These are phyloP conservation scores for Rhynchopsitta pachyrhyncha DNA, from an alignment of 2,113 vertebrate species.

Conservation along the genomic window DNA sequence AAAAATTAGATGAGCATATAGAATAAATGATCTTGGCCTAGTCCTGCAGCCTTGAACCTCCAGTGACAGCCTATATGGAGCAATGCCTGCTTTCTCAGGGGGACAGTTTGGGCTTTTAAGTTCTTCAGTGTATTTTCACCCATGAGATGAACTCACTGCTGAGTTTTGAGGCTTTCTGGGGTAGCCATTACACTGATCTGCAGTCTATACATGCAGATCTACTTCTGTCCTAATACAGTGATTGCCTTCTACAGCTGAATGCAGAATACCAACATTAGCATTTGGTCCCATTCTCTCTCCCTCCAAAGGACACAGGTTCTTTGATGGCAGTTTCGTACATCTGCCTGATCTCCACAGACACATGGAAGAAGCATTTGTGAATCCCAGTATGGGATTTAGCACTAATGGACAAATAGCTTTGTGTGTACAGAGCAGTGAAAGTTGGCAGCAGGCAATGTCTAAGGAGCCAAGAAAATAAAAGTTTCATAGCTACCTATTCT, in stretches of 20 bases:
- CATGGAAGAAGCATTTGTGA: not conserved
- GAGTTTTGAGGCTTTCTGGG: not conserved
- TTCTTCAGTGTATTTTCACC: not conserved
- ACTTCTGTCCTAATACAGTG: not conserved
- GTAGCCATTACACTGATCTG: not conserved
- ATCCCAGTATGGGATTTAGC: not conserved
- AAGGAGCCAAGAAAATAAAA: slow-evolving; percentile 18
- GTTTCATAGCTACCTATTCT: slow-evolving; percentile 9
- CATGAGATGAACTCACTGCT: not conserved
- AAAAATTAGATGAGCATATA: not conserved
- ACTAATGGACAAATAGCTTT: slow-evolving; percentile 3
- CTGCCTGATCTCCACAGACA: not conserved
- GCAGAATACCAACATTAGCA: not conserved
- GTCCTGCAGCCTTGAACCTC: not conserved
- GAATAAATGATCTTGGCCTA: not conserved
- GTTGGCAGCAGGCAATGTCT: not conserved
- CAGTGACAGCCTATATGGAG: not conserved
- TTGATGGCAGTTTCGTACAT: not conserved
- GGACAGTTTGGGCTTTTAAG: not conserved
- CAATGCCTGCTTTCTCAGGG: not conserved
- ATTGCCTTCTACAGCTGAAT: not conserved
- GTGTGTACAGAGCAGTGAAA: not conserved
- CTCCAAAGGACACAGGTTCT: not conserved
- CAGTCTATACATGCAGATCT: not conserved
- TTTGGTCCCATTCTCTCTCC: not conserved